These are phyloP conservation scores for Gari tellinella DNA, from an alignment of 2,888 invertebrate species.

Conservation along the genomic window DNA sequence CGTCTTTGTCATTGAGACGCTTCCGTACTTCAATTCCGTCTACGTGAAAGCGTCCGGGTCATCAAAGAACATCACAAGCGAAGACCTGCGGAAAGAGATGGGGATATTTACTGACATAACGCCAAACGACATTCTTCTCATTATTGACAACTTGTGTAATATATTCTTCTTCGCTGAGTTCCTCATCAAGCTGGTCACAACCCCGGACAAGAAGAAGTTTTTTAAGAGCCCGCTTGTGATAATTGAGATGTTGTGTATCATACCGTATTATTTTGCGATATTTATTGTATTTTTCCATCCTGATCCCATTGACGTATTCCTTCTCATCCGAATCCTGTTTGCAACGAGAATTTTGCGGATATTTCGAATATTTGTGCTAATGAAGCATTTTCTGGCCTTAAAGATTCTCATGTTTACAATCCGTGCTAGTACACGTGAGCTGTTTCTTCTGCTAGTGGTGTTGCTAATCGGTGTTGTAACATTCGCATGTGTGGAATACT, in stretches of 20 bases:
- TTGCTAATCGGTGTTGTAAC: constrained; percentile 69
- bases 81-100: constrained; percentile 63
- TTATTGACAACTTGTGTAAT: constrained; percentile 70
- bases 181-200: constrained; percentile 62
- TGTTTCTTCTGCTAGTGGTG: constrained; percentile 67
- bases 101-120: constrained; percentile 65
- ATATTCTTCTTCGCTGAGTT: constrained; percentile 69
- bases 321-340: constrained; percentile 63
- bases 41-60: constrained; percentile 58
- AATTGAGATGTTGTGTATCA: constrained; percentile 64
- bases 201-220: constrained; percentile 64
- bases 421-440: constrained; percentile 67
- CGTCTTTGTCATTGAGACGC: constrained; percentile 69
- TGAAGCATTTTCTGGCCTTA: constrained; percentile 71
- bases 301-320: constrained; percentile 61
- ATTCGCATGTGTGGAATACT: constrained; percentile 70
- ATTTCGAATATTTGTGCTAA: constrained; percentile 69
- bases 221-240: constrained; percentile 63
- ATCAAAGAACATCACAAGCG: constrained; percentile 60
- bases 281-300: constrained; percentile 62
- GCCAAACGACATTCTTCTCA: constrained; percentile 61
- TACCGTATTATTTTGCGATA: constrained; percentile 71
- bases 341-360: constrained; percentile 67
- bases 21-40: constrained; percentile 66
- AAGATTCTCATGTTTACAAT: constrained; percentile 73